Percentiles rank a stretch among this genome's conserved stretches.
Conservation (phyloP, 2,797 vertebrate genomes). For the Sparus aurata region DNA sequence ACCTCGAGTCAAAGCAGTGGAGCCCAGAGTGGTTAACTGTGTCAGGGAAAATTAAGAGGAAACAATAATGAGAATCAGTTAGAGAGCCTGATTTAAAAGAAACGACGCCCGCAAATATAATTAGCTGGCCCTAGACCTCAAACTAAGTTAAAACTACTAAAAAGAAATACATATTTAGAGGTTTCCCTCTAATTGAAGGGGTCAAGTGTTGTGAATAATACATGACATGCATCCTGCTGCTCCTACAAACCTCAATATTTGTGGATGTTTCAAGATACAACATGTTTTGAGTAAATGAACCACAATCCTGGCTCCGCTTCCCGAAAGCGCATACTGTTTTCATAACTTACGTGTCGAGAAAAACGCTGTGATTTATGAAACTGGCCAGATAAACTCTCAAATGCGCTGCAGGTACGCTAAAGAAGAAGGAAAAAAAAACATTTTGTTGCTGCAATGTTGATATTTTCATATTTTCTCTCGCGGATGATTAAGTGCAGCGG, state of each 20-base stretch:
- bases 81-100: slow-evolving; percentile 16
- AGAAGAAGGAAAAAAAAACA: background rate
- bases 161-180: slow-evolving; percentile 6
- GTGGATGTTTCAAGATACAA: slow-evolving; percentile 4
- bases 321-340: background rate
- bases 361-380: slow-evolving; percentile 9
- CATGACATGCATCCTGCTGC: background rate
- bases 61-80: slow-evolving; percentile 59
- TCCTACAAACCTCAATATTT: slow-evolving; percentile 10
- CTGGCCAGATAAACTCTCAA: background rate
- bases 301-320: slow-evolving; percentile 6
- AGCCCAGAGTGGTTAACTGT: slow-evolving; percentile 65
- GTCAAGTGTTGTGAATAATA: background rate
- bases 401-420: background rate
- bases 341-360: background rate
- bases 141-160: background rate
- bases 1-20: slow-evolving; percentile 63
- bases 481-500: slow-evolving; percentile 11
- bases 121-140: background rate
- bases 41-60: slow-evolving; percentile 68
- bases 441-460: slow-evolving; percentile 1
- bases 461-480: background rate
- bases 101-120: background rate
- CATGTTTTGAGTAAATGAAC: slow-evolving; percentile 12
- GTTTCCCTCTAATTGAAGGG: background rate